Conservation (phyloP, 1,140 invertebrate species). For the Diploscapter pachys region DNA sequence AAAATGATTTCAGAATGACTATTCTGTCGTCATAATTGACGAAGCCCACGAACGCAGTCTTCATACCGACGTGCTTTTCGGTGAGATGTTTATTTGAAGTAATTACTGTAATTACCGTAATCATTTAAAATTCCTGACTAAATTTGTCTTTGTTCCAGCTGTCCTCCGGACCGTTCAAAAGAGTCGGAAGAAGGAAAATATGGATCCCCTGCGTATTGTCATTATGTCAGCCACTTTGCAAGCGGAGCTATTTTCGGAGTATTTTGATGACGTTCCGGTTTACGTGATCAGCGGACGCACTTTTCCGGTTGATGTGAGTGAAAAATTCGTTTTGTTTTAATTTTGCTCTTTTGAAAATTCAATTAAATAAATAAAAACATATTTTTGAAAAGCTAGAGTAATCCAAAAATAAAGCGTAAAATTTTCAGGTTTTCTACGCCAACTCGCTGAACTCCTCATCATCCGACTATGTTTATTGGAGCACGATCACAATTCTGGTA, state of each 20-base stretch:
- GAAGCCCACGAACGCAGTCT: slow-evolving; percentile 95
- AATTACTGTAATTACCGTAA: too few species aligned
- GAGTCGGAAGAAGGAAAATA: slow-evolving; percentile 2
- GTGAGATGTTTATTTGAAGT: slow-evolving; percentile 4
- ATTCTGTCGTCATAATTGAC: slow-evolving; percentile 84
- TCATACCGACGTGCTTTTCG: slow-evolving; percentile 87
- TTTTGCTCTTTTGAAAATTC: slow-evolving; percentile 16
- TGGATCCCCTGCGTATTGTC: slow-evolving; percentile 66
- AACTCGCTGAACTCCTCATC: slow-evolving; percentile 64
- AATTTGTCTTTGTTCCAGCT: slow-evolving; percentile 58
- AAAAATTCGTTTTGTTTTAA: slow-evolving; percentile 5
- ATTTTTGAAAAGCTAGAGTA: too few species aligned
- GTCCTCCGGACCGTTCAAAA: slow-evolving; percentile 75
- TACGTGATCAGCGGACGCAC: slow-evolving; percentile 85
- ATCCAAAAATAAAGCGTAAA: too few species aligned
- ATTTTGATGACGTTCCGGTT: slow-evolving; percentile 80
- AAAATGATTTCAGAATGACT: slow-evolving; percentile 59
- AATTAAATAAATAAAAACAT: not conserved
- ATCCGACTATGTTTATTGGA: slow-evolving; percentile 72
- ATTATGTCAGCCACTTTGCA: slow-evolving; percentile 93
- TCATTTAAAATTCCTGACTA: too few species aligned
- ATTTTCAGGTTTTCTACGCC: slow-evolving; percentile 37
- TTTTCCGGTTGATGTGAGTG: slow-evolving; percentile 70
- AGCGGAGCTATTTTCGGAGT: slow-evolving; percentile 61
- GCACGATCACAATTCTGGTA: slow-evolving; percentile 65